Percentiles rank a stretch among this genome's conserved stretches.
Conservation (phyloP, 2,888 invertebrate species). For the Cancer borealis region DNA sequence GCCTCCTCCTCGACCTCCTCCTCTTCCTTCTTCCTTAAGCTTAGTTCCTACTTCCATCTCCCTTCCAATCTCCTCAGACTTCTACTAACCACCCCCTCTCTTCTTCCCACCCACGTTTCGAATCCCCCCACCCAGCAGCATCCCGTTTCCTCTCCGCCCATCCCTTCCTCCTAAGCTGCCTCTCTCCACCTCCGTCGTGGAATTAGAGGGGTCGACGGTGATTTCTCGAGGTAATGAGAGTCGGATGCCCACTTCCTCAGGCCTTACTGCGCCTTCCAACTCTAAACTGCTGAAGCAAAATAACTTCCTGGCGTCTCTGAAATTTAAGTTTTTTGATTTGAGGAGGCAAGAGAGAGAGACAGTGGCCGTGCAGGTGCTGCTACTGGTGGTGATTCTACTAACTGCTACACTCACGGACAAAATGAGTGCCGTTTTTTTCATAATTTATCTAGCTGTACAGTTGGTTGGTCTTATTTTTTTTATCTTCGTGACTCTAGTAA, state of each 20-base stretch:
- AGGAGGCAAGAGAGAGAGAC: neutral
- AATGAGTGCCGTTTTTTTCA: neutral
- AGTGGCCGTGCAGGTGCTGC: neutral
- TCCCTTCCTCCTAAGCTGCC: neutral
- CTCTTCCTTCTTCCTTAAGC: neutral
- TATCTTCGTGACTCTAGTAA: too few species aligned
- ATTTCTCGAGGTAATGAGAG: constrained; percentile 21
- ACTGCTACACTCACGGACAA: neutral
- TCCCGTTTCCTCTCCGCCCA: neutral
- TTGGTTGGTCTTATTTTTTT: neutral
- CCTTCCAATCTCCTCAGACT: constrained; percentile 3
- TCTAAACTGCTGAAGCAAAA: neutral
- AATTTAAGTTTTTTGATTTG: neutral
- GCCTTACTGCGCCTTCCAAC: neutral
- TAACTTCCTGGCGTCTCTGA: neutral
- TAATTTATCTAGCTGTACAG: neutral
- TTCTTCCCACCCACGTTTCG: neutral
- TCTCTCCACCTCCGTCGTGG: neutral
- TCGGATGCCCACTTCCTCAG: neutral
- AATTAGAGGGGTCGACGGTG: neutral
- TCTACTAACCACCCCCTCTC: neutral
- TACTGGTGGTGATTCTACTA: neutral
- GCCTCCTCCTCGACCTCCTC: neutral
- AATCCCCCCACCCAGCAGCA: neutral
- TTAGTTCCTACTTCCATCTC: neutral